Evolutionary conservation across 2,113 vertebrate species (phyloP).

Genomic region (Hiodon alosoides): DNA sequence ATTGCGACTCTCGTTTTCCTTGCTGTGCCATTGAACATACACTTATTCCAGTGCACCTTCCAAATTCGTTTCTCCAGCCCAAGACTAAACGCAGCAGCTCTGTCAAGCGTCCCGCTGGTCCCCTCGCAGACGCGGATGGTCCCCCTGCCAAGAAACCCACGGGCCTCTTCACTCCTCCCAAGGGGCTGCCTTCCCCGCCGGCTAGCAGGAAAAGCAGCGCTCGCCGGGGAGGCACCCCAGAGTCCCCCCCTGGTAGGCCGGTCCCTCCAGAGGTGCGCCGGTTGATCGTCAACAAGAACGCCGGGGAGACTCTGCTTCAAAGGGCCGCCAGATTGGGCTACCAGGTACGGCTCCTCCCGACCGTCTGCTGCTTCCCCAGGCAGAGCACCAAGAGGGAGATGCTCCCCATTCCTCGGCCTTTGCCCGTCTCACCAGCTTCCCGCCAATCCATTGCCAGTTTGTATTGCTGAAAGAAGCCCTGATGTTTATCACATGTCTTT

Average conservation of each 20-base stretch:
- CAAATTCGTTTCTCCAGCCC: conserved; percentile 42
- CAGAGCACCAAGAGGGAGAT: too few relatives aligned
- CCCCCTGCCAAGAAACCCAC: conserved; percentile 56
- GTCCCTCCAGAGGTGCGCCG: conserved; percentile 86
- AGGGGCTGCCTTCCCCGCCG: conserved; percentile 47
- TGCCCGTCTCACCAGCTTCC: too few relatives aligned
- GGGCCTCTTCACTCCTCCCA: conserved; percentile 50
- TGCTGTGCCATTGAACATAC: conserved; percentile 8
- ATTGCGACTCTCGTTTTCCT: conserved; percentile 19
- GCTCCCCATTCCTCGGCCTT: neutral
- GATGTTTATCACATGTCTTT: too few relatives aligned
- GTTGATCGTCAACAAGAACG: conserved; percentile 96
- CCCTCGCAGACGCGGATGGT: conserved; percentile 39
- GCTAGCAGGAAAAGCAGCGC: conserved; percentile 59
- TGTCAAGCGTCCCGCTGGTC: conserved; percentile 51
- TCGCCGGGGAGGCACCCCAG: conserved; percentile 54
- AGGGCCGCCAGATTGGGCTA: conserved; percentile 91
- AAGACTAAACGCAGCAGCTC: conserved; percentile 57
- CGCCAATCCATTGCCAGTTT: too few relatives aligned
- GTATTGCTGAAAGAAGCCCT: too few relatives aligned
- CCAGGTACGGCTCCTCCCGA: conserved; percentile 64
- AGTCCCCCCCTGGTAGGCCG: conserved; percentile 59
- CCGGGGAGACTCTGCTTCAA: conserved; percentile 90
- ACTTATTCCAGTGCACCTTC: neutral
- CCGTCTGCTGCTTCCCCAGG: neutral